Percentiles rank a stretch among this genome's conserved stretches.
Evolutionary conservation across 2,113 vertebrate species (phyloP).

Genomic region (Strix aluco): DNA sequence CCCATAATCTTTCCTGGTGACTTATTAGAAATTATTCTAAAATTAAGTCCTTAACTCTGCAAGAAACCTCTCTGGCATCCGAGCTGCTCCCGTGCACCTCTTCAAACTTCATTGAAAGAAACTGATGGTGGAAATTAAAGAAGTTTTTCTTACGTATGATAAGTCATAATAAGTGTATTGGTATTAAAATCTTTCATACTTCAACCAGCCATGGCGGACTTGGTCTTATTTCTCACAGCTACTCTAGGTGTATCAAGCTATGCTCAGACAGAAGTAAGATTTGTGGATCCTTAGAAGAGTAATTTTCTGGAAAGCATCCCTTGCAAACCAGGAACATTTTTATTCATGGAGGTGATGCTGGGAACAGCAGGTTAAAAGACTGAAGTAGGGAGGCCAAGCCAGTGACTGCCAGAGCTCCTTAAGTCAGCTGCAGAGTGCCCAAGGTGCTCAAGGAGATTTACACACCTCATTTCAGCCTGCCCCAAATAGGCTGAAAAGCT

Average conservation of each 20-base stretch:
- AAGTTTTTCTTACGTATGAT: neutral
- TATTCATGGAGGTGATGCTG: conserved; percentile 25
- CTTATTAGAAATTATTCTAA: conserved; percentile 63
- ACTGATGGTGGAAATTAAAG: conserved; percentile 50
- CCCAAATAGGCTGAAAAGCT: conserved; percentile 14
- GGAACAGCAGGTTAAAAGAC: conserved; percentile 49
- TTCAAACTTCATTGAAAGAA: conserved; percentile 59
- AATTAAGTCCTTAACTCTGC: conserved; percentile 65
- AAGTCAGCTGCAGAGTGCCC: neutral
- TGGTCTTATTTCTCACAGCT: conserved; percentile 37
- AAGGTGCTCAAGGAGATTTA: conserved; percentile 37
- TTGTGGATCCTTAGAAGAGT: conserved; percentile 32
- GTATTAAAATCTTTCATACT: conserved; percentile 41
- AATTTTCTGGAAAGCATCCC: conserved; percentile 7
- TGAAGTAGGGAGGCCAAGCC: neutral
- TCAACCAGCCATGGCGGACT: conserved; percentile 32
- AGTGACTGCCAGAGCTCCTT: neutral
- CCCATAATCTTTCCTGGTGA: conserved; percentile 20
- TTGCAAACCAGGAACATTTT: conserved; percentile 47
- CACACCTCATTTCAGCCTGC: conserved; percentile 29
- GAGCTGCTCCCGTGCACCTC: conserved; percentile 37
- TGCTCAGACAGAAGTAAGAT: conserved; percentile 13
- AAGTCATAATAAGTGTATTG: neutral
- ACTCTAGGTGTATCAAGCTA: conserved; percentile 18
- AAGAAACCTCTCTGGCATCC: conserved; percentile 54